Percentiles rank a stretch among this genome's conserved stretches.
These are phyloP conservation scores for Mellilla xanthometata DNA, from an alignment of 2,888 invertebrate genomes.

Conservation along the genomic window DNA sequence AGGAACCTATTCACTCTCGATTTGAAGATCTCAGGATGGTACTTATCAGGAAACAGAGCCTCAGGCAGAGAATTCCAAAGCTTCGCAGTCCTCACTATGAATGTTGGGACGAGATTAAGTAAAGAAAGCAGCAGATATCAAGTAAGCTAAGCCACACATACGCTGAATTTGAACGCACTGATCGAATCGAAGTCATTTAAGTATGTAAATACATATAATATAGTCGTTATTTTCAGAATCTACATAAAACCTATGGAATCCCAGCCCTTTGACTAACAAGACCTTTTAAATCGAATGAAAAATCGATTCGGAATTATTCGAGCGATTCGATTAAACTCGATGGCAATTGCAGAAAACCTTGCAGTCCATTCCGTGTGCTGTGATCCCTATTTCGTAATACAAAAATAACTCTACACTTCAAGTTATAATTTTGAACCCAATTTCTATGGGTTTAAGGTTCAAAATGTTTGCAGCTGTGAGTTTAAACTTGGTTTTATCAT, in stretches of 20 bases:
- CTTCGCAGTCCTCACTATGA: too few species aligned
- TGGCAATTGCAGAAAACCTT: slow-evolving; percentile 12
- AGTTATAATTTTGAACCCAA: neutral
- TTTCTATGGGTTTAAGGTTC: neutral
- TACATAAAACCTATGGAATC: neutral
- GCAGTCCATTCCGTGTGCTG: slow-evolving; percentile 12
- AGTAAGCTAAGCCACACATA: too few species aligned
- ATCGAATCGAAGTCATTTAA: too few species aligned
- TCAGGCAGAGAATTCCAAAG: too few species aligned
- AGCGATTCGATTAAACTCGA: slow-evolving; percentile 38
- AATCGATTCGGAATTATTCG: slow-evolving; percentile 32
- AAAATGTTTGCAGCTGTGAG: neutral
- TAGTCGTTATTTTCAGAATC: too few species aligned
- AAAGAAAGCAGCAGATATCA: too few species aligned
- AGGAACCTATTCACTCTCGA: too few species aligned
- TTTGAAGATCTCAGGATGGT: too few species aligned
- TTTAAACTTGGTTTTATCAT: slow-evolving; percentile 1
- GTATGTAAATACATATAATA: too few species aligned
- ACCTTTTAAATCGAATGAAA: slow-evolving; percentile 29
- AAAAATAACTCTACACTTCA: neutral
- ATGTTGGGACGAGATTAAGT: too few species aligned
- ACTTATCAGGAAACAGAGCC: too few species aligned
- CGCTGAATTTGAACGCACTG: too few species aligned
- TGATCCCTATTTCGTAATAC: slow-evolving; percentile 12
- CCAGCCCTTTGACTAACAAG: slow-evolving; percentile 12